These are phyloP conservation scores for Zootoca vivipara DNA, from an alignment of 2,113 vertebrate genomes.

Conservation along the genomic window DNA sequence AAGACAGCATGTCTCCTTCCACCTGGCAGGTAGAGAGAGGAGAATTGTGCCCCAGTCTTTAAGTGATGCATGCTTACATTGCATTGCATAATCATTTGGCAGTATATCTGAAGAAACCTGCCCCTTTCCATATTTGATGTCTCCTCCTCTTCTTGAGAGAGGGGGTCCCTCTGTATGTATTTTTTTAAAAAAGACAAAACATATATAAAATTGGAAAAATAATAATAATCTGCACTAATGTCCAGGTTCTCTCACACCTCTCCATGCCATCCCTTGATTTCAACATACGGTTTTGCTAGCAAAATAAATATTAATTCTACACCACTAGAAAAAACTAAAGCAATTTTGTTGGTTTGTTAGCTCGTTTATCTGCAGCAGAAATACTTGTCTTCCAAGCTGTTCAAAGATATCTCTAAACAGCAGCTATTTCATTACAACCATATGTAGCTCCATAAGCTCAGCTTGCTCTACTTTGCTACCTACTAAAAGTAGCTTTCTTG, in stretches of 20 bases:
- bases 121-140: background rate
- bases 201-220: background rate
- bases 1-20: background rate
- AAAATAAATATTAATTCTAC: slow-evolving; percentile 6
- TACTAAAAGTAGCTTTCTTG: slow-evolving; percentile 16
- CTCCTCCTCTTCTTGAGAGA: background rate
- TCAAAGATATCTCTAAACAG: slow-evolving; percentile 18
- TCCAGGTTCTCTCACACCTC: background rate
- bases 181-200: background rate
- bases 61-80: background rate
- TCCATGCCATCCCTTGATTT: background rate
- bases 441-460: slow-evolving; percentile 9
- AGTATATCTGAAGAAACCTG: background rate
- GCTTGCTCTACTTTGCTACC: slow-evolving; percentile 2
- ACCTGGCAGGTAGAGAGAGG: background rate
- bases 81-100: background rate
- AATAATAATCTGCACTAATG: background rate
- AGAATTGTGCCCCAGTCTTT: background rate
- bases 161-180: background rate
- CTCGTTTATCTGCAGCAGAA: slow-evolving; percentile 1
- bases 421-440: slow-evolving; percentile 13
- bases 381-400: slow-evolving; percentile 15
- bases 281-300: slow-evolving; percentile 16
- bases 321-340: background rate
- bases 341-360: background rate